phyloP scores from a whole-genome alignment of 2,113 vertebrate genomes.

The Tringa solitaria region DNA sequence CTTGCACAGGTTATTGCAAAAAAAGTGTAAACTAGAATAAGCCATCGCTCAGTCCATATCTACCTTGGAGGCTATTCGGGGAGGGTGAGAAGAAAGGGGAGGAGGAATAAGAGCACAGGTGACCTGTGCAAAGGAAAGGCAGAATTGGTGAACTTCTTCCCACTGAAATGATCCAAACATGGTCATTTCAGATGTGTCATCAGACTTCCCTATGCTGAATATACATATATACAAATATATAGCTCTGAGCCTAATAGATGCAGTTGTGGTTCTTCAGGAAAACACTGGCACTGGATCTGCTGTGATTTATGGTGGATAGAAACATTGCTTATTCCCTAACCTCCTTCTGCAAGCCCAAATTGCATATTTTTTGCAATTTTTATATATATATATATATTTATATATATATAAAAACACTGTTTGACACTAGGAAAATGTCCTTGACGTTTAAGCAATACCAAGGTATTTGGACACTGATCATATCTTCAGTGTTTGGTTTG shows the following conservation, averaged over 20 bases:
- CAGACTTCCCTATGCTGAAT: neutral
- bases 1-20: neutral
- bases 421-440: slow-evolving; percentile 46
- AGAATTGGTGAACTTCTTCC: neutral
- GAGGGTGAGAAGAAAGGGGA: neutral
- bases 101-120: neutral
- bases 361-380: neutral
- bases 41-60: neutral
- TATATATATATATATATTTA: neutral
- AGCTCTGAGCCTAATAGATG: neutral
- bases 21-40: neutral
- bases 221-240: neutral
- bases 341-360: neutral
- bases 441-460: slow-evolving; percentile 69
- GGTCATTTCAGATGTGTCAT: neutral
- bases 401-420: too few species aligned
- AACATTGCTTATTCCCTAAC: neutral
- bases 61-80: neutral
- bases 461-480: slow-evolving; percentile 34
- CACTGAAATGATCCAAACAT: neutral
- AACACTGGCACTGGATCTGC: neutral
- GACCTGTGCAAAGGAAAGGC: neutral
- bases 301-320: neutral
- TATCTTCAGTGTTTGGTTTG: neutral
- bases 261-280: neutral